These are phyloP conservation scores for Drosophila colorata DNA, from an alignment of 2,888 invertebrate genomes.

Conservation along the genomic window DNA sequence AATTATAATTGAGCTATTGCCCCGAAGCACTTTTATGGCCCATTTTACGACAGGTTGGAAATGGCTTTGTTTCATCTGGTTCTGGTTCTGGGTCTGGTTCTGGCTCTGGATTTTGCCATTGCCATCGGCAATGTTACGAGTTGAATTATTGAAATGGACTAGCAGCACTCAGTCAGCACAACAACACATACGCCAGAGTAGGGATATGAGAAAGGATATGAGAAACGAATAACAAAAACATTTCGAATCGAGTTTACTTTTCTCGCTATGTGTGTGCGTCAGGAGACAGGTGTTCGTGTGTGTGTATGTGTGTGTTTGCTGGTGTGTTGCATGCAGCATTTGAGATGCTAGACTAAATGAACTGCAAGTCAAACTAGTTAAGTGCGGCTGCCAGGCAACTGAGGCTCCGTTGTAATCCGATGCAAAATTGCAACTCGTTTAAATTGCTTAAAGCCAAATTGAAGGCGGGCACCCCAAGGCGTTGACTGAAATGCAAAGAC, in stretches of 20 bases:
- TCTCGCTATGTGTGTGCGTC: conserved; percentile 31
- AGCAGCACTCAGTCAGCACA: conserved; percentile 55
- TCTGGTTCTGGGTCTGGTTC: not conserved
- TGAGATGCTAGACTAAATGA: conserved; percentile 68
- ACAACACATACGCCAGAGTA: conserved; percentile 4
- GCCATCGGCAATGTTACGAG: conserved; percentile 25
- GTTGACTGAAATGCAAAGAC: conserved; percentile 41
- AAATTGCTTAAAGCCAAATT: conserved; percentile 73
- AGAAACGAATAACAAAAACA: conserved; percentile 46
- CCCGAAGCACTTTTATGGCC: conserved; percentile 45
- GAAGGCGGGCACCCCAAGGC: conserved; percentile 51
- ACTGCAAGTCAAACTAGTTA: conserved; percentile 74
- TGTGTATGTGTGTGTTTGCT: conserved; percentile 29
- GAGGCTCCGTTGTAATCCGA: conserved; percentile 47
- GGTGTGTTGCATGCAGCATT: conserved; percentile 58
- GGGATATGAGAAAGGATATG: conserved; percentile 19
- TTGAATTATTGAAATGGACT: conserved; percentile 75
- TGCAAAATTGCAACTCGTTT: conserved; percentile 65
- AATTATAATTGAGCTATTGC: conserved; percentile 41
- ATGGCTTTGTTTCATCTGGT: conserved; percentile 50
- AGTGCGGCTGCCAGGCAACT: conserved; percentile 59
- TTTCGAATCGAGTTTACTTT: conserved; percentile 51
- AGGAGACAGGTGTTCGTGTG: conserved; percentile 2
- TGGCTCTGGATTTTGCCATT: conserved; percentile 17
- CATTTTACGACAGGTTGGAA: conserved; percentile 42